phyloP scores from a whole-genome alignment of 2,888 invertebrate species.

The Sesamia inferens region DNA sequence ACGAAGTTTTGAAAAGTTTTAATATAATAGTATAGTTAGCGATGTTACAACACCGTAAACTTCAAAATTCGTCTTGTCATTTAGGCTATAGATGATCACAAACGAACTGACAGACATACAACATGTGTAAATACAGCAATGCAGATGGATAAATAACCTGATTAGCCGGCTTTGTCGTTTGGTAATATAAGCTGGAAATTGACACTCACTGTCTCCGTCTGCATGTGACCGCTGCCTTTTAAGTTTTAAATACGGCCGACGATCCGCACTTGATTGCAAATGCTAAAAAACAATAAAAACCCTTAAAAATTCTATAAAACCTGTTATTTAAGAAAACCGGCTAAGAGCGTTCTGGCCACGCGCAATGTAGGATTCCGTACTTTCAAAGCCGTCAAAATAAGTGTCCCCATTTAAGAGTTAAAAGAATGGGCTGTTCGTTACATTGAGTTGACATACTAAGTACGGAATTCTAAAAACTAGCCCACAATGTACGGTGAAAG shows the following conservation, averaged over 20 bases:
- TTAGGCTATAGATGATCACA: background rate
- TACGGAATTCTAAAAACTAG: too few species aligned
- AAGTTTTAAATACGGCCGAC: constrained; percentile 49
- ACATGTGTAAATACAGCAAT: background rate
- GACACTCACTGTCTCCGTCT: constrained; percentile 75
- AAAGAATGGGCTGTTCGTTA: too few species aligned
- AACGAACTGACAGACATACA: background rate
- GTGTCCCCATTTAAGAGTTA: too few species aligned
- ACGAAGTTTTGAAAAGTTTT: too few species aligned
- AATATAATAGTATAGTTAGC: too few species aligned
- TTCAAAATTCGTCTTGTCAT: background rate
- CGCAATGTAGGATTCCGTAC: too few species aligned
- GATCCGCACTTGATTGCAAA: constrained; percentile 44
- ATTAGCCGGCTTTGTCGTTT: background rate
- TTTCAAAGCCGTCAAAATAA: too few species aligned
- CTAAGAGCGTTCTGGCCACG: too few species aligned
- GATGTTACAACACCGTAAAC: background rate
- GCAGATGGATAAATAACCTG: too few species aligned
- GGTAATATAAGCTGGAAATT: background rate
- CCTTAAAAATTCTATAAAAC: background rate
- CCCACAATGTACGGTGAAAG: too few species aligned
- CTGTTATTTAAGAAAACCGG: background rate
- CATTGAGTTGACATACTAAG: too few species aligned
- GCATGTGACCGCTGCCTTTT: constrained; percentile 69
- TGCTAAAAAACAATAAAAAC: constrained; percentile 52